Percentiles rank a stretch among this genome's conserved stretches.
Conservation (phyloP, 1,140 invertebrate species). For the Eufriesea mexicana region DNA sequence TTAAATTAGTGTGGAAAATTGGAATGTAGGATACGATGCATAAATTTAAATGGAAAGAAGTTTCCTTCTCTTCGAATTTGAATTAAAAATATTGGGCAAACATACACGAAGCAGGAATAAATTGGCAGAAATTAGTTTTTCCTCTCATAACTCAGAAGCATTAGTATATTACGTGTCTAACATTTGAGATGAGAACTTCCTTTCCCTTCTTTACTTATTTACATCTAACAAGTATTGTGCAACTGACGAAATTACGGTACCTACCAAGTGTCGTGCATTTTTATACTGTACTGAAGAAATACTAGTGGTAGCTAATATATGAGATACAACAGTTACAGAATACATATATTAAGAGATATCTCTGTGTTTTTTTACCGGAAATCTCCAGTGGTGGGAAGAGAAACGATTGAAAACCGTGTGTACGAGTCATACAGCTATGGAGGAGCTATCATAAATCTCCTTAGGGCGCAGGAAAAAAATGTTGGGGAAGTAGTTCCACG, state of each 20-base stretch:
- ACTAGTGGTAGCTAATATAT: background rate
- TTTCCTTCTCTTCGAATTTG: no score
- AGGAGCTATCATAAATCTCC: constrained; percentile 3
- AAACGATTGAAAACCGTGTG: background rate
- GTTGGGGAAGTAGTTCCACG: background rate
- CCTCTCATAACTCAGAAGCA: background rate
- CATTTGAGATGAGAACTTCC: background rate
- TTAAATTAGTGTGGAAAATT: no score
- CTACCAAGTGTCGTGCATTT: background rate
- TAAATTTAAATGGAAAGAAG: no score
- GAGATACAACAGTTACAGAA: background rate
- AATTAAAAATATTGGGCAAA: background rate
- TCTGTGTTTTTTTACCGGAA: background rate
- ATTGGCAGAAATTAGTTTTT: background rate
- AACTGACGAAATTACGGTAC: background rate
- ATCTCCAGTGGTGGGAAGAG: background rate
- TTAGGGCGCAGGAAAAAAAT: background rate
- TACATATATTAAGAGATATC: background rate
- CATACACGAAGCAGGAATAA: background rate
- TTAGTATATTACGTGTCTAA: background rate
- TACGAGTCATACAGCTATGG: background rate
- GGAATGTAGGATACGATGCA: no score
- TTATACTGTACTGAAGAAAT: background rate
- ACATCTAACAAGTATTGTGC: background rate
- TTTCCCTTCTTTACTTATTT: background rate